Evolutionary conservation across 2,888 invertebrate genomes (phyloP).

Genomic region (Diachrysia chrysitis): DNA sequence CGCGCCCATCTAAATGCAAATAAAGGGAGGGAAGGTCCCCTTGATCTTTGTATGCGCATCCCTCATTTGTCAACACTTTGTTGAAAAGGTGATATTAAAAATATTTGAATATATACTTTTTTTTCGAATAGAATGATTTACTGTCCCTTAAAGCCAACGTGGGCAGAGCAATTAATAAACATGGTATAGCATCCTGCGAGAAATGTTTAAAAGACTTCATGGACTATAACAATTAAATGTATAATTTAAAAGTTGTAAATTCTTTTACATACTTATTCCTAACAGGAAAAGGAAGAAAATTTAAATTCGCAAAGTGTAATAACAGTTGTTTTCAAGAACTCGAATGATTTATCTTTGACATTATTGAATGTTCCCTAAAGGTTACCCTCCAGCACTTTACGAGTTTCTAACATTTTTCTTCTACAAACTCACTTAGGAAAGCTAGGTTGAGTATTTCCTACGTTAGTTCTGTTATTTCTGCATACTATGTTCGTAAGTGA

Average conservation of each 20-base stretch:
- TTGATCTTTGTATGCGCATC: conserved; percentile 79
- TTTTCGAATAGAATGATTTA: conserved; percentile 36
- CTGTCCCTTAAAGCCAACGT: conserved; percentile 29
- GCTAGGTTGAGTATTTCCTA: not conserved
- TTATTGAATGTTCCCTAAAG: not conserved
- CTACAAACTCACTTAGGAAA: not conserved
- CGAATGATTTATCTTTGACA: conserved; percentile 1
- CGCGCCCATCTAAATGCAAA: conserved; percentile 85
- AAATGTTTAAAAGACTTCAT: not conserved
- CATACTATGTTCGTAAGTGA: conserved; percentile 22
- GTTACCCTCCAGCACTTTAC: not conserved
- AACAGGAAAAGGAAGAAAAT: not conserved
- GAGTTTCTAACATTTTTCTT: conserved; percentile 1
- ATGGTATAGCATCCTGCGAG: not conserved
- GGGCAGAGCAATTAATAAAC: conserved; percentile 9
- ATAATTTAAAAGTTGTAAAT: not conserved
- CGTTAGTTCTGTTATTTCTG: not conserved
- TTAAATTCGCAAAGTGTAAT: conserved; percentile 2
- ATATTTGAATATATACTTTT: conserved; percentile 55
- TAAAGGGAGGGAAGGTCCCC: conserved; percentile 74
- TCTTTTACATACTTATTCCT: not conserved
- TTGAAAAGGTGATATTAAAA: conserved; percentile 64
- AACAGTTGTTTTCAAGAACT: not conserved
- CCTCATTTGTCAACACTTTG: conserved; percentile 83
- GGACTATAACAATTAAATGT: not conserved